Conservation (phyloP, 1,140 invertebrate genomes). For the Leptinotarsa lineolata region DNA sequence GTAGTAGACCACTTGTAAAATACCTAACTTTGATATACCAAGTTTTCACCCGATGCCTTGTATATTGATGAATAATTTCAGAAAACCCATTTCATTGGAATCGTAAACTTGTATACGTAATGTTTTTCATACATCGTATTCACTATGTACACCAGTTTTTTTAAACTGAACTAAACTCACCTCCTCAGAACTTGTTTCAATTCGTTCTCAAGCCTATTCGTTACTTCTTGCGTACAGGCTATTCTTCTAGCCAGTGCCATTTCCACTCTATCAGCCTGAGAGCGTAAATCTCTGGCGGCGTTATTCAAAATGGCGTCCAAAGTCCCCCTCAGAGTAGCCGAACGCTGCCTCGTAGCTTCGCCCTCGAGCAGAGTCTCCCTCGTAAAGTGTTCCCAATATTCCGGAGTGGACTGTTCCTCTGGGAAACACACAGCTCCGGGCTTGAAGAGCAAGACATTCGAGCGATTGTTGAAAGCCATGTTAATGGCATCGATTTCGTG, state of each 20-base stretch:
- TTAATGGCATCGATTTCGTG: constrained; percentile 75
- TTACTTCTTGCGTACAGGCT: constrained; percentile 68
- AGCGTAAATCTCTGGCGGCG: constrained; percentile 70
- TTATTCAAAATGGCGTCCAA: constrained; percentile 67
- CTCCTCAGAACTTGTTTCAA: constrained; percentile 65
- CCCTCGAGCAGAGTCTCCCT: constrained; percentile 66
- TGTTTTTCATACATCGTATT: too few relatives aligned
- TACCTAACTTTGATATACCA: too few relatives aligned
- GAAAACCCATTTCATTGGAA: too few relatives aligned
- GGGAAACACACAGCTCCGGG: constrained; percentile 72
- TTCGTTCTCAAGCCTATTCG: constrained; percentile 69
- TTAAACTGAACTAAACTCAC: constrained; percentile 50
- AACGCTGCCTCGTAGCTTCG: constrained; percentile 67
- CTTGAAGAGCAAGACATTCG: constrained; percentile 68
- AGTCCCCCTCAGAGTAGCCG: constrained; percentile 64
- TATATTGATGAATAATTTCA: too few relatives aligned
- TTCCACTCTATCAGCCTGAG: constrained; percentile 74
- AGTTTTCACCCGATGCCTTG: too few relatives aligned
- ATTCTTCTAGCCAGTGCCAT: constrained; percentile 67
- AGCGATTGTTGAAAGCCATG: constrained; percentile 66
- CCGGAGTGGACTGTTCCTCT: constrained; percentile 69
- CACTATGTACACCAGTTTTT: too few relatives aligned
- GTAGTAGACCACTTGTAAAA: too few relatives aligned
- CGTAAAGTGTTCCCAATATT: constrained; percentile 74
- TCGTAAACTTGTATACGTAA: too few relatives aligned